Conservation (phyloP, 2,888 invertebrate genomes). For the Geotrupes spiniger region DNA sequence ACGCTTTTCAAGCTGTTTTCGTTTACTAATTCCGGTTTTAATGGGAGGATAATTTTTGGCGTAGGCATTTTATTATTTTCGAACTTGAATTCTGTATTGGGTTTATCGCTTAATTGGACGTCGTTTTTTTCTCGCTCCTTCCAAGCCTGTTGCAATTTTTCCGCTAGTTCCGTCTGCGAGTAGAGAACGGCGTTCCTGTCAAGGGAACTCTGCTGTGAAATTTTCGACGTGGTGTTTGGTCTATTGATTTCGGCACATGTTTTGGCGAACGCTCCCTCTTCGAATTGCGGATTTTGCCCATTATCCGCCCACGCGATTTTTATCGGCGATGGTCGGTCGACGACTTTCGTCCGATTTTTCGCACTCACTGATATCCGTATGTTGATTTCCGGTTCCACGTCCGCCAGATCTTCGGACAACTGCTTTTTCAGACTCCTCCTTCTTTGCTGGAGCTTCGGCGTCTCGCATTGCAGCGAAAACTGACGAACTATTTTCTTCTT, state of each 20-base stretch:
- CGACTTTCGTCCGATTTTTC: conserved; percentile 27
- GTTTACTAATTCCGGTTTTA: conserved; percentile 20
- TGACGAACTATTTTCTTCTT: conserved; percentile 38
- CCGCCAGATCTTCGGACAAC: conserved; percentile 35
- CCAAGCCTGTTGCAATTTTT: conserved; percentile 53
- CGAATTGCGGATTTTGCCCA: too few species aligned
- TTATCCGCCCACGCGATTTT: conserved; percentile 32
- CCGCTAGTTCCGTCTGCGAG: conserved; percentile 51
- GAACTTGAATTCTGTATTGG: too few species aligned
- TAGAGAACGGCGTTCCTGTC: conserved; percentile 42
- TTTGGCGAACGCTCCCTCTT: conserved; percentile 15
- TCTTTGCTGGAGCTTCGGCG: conserved; percentile 27
- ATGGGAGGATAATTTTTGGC: conserved; percentile 35
- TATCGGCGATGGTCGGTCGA: conserved; percentile 28
- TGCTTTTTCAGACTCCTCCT: conserved; percentile 41
- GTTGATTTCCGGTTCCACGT: conserved; percentile 20
- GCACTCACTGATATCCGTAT: conserved; percentile 32
- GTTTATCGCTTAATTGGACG: too few species aligned
- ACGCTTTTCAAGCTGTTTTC: conserved; percentile 28
- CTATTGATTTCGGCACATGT: conserved; percentile 40
- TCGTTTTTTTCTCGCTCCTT: conserved; percentile 46
- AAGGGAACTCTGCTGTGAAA: conserved; percentile 36
- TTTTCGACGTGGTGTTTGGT: conserved; percentile 28
- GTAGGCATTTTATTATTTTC: conserved; percentile 42
- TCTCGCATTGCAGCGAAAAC: conserved; percentile 42